Evolutionary conservation across 2,888 invertebrate genomes (phyloP), one percentile per base, ranked within the genome.

Genomic region (Gibbula magus): DNA sequence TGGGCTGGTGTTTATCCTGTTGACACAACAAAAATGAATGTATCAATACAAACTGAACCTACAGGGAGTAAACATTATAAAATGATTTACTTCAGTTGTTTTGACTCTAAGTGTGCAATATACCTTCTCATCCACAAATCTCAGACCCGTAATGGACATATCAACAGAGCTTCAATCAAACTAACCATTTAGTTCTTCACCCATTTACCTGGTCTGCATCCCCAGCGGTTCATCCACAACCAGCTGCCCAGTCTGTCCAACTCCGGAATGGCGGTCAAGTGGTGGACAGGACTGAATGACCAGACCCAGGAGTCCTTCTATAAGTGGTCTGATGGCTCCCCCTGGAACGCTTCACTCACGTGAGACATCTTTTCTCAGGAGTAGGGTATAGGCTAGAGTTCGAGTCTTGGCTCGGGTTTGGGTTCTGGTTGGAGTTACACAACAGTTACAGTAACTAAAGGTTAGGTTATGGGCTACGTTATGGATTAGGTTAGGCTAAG

Each of bases 201-300:
- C 20, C 25, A 35, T 35, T 35, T 5, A 54, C 2, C 13, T 70
- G 0, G n/a, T 0, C 16, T 20, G 32, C n/a, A 45, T 61, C 39
- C 61, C 20, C 18, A 67, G 82, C 75, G 67, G 2, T 82, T 74
- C 61, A 45, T 79, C n/a, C 45, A 53, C n/a, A 35, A 54, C n/a
- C 51, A 52, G 25, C 66, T 82, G n/a, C 75, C 81, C 0, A 54
- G 79, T 2, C 76, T 79, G 20, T 82, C 83, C 35, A 77, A 78
- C 18, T 32, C 77, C 13, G 82, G 82, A 18, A 75, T 85, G 8
- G 35, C 81, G 22, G 56, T 84, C 20, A 84, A 84, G 2, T 84
- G 85, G 85, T 86, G 86, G 87, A 86, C 86, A 7, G 85, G 85
- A 2, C 78, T 87, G 10, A 86, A 85, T 61, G 86, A 87, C 45